phyloP scores from a whole-genome alignment of 2,113 vertebrate species.

The Pantherophis guttatus region DNA sequence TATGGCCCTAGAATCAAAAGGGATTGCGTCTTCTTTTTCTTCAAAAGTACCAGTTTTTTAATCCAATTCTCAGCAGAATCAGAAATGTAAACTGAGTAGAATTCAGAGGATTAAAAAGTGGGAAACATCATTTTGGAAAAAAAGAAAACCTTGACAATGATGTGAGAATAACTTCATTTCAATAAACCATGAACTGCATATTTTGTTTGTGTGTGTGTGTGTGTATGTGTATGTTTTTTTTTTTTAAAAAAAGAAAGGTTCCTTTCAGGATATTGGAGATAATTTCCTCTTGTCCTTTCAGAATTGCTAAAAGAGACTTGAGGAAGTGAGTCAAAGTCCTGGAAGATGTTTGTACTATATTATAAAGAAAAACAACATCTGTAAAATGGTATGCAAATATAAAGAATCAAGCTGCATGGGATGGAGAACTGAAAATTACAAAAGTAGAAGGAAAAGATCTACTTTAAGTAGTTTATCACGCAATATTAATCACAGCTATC shows the following conservation, averaged over 20 bases:
- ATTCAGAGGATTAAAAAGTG: neutral
- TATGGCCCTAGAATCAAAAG: neutral
- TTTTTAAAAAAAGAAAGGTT: slow-evolving; percentile 25
- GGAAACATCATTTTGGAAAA: neutral
- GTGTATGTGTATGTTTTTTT: neutral
- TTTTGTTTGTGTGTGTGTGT: neutral
- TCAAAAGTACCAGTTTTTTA: neutral
- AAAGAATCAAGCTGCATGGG: slow-evolving; percentile 41
- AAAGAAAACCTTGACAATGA: neutral
- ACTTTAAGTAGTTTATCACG: slow-evolving; percentile 13
- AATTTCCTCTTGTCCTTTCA: slow-evolving; percentile 71
- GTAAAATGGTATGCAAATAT: slow-evolving; percentile 49
- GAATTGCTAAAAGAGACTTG: slow-evolving; percentile 66
- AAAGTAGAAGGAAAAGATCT: neutral
- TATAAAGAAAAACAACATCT: slow-evolving; percentile 71
- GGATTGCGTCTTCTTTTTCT: neutral
- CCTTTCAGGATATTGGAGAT: slow-evolving; percentile 56
- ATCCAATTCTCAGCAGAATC: neutral
- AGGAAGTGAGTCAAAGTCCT: slow-evolving; percentile 83
- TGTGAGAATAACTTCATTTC: slow-evolving; percentile 26
- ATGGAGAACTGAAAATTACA: neutral
- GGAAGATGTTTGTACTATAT: slow-evolving; percentile 61
- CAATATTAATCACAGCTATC: neutral
- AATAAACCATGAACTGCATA: slow-evolving; percentile 20
- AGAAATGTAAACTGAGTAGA: neutral